These are phyloP conservation scores for Petrosia ficiformis DNA, from an alignment of 37 sponge, comb jelly and placozoan genomes.

Conservation along the genomic window DNA sequence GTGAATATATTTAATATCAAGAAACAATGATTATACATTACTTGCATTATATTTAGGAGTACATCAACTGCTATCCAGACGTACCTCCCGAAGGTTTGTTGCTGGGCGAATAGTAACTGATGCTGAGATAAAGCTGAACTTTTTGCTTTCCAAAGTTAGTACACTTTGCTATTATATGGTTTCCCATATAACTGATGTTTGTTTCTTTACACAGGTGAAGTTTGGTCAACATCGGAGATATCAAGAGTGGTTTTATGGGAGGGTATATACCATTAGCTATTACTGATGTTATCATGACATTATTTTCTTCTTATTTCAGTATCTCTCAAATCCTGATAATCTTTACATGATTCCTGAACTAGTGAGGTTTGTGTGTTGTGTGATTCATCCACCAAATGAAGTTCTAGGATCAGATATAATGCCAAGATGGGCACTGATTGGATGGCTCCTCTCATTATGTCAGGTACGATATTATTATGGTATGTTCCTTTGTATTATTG, in stretches of 20 bases:
- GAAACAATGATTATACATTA: background rate
- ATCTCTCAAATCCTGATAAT: constrained; percentile 78
- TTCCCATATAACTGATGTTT: background rate
- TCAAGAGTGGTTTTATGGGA: constrained; percentile 90
- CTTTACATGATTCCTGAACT: constrained; percentile 80
- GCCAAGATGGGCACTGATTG: constrained; percentile 96
- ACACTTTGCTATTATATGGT: background rate
- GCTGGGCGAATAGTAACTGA: constrained; percentile 85
- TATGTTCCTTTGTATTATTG: background rate
- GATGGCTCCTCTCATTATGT: constrained; percentile 92
- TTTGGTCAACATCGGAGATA: constrained; percentile 91
- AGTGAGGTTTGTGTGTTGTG: constrained; percentile 93
- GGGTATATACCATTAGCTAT: too few relatives aligned
- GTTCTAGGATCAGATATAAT: constrained; percentile 88
- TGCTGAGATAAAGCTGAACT: constrained; percentile 90
- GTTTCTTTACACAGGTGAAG: constrained; percentile 78
- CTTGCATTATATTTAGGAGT: constrained; percentile 40
- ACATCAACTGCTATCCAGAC: constrained; percentile 57
- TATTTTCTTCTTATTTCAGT: constrained; percentile 38
- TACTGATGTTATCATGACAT: background rate
- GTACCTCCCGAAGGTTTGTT: constrained; percentile 88
- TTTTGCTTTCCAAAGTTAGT: constrained; percentile 79
- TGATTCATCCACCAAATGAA: constrained; percentile 98
- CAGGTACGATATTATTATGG: constrained; percentile 49
- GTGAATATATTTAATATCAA: constrained; percentile 14